Conservation (phyloP, 2,797 vertebrate genomes). For the Neoniphon sammara region DNA sequence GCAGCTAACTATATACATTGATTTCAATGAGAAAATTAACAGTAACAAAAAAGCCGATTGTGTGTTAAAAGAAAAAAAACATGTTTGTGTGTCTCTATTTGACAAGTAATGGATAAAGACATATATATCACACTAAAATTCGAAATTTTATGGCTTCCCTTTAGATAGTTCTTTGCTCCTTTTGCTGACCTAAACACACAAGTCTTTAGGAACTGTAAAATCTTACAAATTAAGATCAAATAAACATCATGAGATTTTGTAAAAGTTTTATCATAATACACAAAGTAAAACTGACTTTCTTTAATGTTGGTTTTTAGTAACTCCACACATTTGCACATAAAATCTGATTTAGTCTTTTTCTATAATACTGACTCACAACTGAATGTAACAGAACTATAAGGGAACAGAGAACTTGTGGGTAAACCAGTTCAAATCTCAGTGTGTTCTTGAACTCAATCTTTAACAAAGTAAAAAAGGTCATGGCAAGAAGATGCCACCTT, state of each 20-base stretch:
- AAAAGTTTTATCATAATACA: not conserved
- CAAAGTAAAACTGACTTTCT: not conserved
- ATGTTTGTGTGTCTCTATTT: constrained; percentile 1
- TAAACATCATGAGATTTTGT: not conserved
- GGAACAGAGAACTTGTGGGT: not conserved
- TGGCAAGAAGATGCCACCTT: not conserved
- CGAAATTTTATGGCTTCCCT: not conserved
- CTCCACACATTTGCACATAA: not conserved
- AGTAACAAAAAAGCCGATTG: not conserved
- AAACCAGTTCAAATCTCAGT: not conserved
- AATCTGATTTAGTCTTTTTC: too few relatives aligned
- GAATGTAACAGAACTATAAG: not conserved
- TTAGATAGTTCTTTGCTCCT: constrained; percentile 3
- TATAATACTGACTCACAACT: not conserved
- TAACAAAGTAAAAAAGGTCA: too few relatives aligned
- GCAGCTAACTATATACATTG: constrained; percentile 1
- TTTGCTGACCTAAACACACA: not conserved
- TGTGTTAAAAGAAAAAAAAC: constrained; percentile 2
- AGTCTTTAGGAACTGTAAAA: constrained; percentile 7
- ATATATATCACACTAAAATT: constrained; percentile 1
- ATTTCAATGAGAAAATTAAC: constrained; percentile 9
- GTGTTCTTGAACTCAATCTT: not conserved
- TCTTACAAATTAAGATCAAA: not conserved
- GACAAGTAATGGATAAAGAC: not conserved
- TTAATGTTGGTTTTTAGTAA: not conserved